Evolutionary conservation across 1,140 invertebrate species (phyloP), one percentile per base, ranked within the genome.

Genomic region (Odontomachus brunneus): DNA sequence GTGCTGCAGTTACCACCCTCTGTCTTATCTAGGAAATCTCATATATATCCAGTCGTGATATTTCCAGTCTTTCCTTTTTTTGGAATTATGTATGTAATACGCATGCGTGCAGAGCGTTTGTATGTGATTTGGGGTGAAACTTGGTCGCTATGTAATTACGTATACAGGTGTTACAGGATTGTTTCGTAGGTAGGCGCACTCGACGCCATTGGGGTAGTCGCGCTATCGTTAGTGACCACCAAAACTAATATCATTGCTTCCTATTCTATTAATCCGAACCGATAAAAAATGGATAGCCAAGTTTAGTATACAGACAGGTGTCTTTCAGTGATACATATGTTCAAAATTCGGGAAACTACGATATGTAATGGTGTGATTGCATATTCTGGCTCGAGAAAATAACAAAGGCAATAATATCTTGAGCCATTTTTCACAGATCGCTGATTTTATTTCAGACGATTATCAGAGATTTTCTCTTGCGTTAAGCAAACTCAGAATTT

Each of bases 61-160:
- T 60, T 53, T 44, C 33, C 29, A 49, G 69, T 69, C 53, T 84
- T 38, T 66, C 73, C 67, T 44, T 53, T 71, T 69, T 84, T 84
- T 53, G 53, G 51, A 48, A 55, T 76, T 65, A n/a, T 57, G 38
- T 26, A 38, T 12, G 49, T 72, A 86, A 76, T 26, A 29, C 57
- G 49, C 29, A 67, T 67, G 53, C 44, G 63, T 29, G 11, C 26
- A 66, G 63, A 65, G 26, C 44, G 29, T 55, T 53, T 62, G 26
- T n/a, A 38, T 2, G 57, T n/a, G n/a, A 63, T 53, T 51, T 29
- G 53, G 55, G 74, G 82, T 60, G 67, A 71, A 12, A 60, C 22
- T 12, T 62, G 49, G 53, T 73, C 48, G 75, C 29, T 82, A 72
- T 82, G 84, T 86, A 88, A 88, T 88, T 88, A 88, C 44, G 48